Base-by-base conservation (phyloP, 2,113 vertebrate genomes). In the Alouatta palliata region DNA sequence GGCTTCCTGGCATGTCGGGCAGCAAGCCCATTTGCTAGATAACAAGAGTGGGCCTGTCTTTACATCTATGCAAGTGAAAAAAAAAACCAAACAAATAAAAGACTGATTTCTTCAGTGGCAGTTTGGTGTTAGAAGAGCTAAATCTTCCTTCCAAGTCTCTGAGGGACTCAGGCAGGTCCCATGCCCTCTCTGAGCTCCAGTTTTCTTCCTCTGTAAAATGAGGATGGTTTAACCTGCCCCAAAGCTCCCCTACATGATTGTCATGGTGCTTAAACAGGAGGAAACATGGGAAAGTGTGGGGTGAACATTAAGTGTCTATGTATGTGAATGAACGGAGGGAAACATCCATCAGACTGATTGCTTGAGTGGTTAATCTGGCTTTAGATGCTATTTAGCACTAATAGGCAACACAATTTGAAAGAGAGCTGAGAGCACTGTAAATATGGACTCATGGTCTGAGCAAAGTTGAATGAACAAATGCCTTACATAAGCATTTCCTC, bases 211-310 rank as follows among this genome's bases (percentile, higher is more conserved):
- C 40, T 58, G 75, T 43, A 20, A 27, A 76, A 30, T 11, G 8
- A 45, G 68, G 25, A 7, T 35, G 9, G 66, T 25, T 20, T 8
- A 4, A 82, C 20, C 54, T 35, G 30, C 11, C 2, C 12, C 32
- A 1, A 10, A 64, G 45, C 10, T 30, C 13, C 35, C 13, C 19
- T 3, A 1, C 20, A 17, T 0, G 6, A 13, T 32, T 20, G 30
- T 19, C 21, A 23, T 2, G 19, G 8, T 1, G 27, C 66, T 30
- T 37, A 35, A 90, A 11, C 4, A 2, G 2, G 1, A 82, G 37
- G 37, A 61, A 25, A 45, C 8, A 2, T 1, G 12, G 45, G 30
- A 35, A 49, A 35, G 25, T 2, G 0, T 5, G 0, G 2, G 58
- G 25, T 8, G 14, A 54, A 30, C 23, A 30, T 75, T 13, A 16